Evolutionary conservation across 2,797 vertebrate species (phyloP).

Genomic region (Sphenopsis melanotis): DNA sequence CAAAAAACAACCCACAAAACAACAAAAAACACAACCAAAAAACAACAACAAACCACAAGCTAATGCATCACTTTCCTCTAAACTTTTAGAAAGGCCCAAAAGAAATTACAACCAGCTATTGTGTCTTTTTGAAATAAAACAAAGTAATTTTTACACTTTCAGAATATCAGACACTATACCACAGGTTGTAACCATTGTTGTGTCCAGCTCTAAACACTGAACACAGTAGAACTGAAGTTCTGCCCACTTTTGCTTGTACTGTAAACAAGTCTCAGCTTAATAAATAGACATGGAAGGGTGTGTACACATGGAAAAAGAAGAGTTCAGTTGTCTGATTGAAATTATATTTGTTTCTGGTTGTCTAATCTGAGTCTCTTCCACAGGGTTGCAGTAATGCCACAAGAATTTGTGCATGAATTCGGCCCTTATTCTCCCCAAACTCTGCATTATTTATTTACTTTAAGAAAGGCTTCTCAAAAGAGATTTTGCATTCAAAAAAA

Average conservation of each 20-base stretch:
- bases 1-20: neutral
- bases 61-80: neutral
- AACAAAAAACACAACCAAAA: no score
- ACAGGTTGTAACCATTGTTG: neutral
- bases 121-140: neutral
- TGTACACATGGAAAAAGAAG: neutral
- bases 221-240: neutral
- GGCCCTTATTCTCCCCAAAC: neutral
- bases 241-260: neutral
- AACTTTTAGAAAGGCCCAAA: neutral
- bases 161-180: neutral
- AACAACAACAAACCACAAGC: no score
- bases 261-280: neutral
- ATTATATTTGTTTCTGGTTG: neutral
- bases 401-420: conserved; percentile 21
- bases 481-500: neutral
- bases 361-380: neutral
- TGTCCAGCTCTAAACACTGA: neutral
- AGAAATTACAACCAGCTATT: neutral
- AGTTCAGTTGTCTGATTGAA: neutral
- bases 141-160: neutral
- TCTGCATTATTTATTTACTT: neutral
- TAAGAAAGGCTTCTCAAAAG: neutral
- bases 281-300: neutral
- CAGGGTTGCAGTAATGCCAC: neutral